Conservation (phyloP, 2,888 invertebrate genomes). For the Linyphia triangularis region DNA sequence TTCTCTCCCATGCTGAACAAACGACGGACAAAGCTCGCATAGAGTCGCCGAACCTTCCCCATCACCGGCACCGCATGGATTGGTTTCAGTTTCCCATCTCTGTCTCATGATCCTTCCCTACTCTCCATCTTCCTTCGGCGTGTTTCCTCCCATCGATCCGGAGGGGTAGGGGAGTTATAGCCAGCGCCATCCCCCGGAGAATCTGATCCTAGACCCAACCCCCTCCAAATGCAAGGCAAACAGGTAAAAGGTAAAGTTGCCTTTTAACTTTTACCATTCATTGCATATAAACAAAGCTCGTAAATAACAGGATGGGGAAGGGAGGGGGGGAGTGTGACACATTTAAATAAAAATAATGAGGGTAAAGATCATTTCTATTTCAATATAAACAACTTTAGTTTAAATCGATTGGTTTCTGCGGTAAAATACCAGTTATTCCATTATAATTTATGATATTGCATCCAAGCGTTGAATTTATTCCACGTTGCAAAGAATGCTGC, state of each 20-base stretch:
- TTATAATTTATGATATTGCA: too few relatives aligned
- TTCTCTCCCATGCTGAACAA: neutral
- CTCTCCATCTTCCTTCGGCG: conserved; percentile 13
- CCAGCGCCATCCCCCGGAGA: conserved; percentile 42
- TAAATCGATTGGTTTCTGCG: too few relatives aligned
- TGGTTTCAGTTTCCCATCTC: conserved; percentile 54
- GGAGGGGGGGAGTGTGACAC: neutral
- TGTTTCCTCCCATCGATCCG: conserved; percentile 22
- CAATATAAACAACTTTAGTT: too few relatives aligned
- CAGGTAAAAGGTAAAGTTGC: too few relatives aligned
- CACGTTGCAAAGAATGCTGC: too few relatives aligned
- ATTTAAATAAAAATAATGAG: too few relatives aligned
- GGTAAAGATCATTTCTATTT: too few relatives aligned
- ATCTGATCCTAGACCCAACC: too few relatives aligned
- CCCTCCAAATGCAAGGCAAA: too few relatives aligned
- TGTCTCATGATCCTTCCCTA: neutral
- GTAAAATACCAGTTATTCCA: too few relatives aligned
- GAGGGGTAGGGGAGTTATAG: neutral
- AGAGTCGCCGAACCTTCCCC: conserved; percentile 8
- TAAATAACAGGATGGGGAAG: neutral
- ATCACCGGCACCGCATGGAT: conserved; percentile 35
- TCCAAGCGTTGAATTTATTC: too few relatives aligned
- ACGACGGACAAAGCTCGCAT: neutral
- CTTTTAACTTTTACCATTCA: neutral
- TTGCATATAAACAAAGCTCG: too few relatives aligned